These are phyloP conservation scores for Antigone vipio DNA, from an alignment of 2,113 vertebrate species.

Conservation along the genomic window DNA sequence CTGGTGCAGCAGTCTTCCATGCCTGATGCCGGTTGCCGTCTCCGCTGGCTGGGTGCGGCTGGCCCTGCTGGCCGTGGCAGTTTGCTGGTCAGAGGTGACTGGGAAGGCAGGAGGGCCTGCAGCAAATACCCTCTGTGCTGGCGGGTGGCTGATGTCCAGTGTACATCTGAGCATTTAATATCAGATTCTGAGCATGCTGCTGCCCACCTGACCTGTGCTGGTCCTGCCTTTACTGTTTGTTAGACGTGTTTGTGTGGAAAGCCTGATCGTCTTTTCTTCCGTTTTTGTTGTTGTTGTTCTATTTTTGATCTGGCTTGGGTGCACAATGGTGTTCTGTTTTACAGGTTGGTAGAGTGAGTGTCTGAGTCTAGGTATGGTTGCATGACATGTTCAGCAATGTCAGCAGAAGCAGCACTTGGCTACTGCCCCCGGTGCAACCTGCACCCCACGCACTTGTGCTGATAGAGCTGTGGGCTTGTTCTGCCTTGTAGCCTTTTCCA, in stretches of 20 bases:
- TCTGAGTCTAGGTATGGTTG: neutral
- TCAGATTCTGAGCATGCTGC: neutral
- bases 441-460: neutral
- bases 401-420: neutral
- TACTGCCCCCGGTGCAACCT: accelerated
- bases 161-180: neutral
- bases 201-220: neutral
- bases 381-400: neutral
- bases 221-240: neutral
- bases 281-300: neutral
- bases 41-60: neutral
- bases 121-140: neutral
- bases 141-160: neutral
- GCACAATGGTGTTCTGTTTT: neutral
- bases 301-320: neutral
- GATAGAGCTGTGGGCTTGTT: neutral
- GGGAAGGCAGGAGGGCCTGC: neutral
- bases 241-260: neutral
- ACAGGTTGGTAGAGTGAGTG: neutral
- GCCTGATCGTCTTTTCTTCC: neutral
- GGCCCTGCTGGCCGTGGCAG: neutral
- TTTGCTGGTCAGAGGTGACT: neutral
- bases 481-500: neutral
- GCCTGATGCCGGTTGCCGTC: neutral
- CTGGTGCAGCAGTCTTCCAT: too few relatives aligned